Evolutionary conservation across 1,140 invertebrate genomes (phyloP), one percentile per base, ranked within the genome.

Genomic region (Agrilus planipennis): DNA sequence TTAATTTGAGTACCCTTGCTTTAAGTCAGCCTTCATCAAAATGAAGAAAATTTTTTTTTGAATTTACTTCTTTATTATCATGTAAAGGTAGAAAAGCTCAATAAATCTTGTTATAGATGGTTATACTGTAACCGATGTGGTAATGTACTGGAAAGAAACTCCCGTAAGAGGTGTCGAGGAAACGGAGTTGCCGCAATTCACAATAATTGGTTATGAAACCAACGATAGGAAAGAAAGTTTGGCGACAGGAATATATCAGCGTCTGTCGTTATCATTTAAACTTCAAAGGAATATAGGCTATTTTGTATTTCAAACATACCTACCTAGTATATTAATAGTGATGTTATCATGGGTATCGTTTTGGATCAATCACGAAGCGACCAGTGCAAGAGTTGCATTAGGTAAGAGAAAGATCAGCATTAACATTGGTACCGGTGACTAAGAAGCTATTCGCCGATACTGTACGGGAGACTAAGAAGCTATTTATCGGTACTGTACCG

Each of bases 261-360:
- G 92, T 32, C 71, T 97, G 35, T 95, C 90, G 12, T 69, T 97
- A 3, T 90, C 87, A 20, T 93, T 96, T 62, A 89, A 90, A 62
- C 71, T 95, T 4, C 82, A 88, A 51, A 71, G 91, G 4, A 81
- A 91, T 55, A 87, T 89, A 1, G 90, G 90, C 29, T 94, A 92
- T 60, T 95, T 93, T 64, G 70, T 95, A 3, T 89, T 95, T 45
- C 89, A 94, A 68, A 88, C 92, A 10, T 94, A 94, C 62, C 76
- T 94, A 17, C 92, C 93, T 0, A 95, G 91, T 57, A 88, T 90
- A 34, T 70, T 96, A 34, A 90, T 95, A 43, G 91, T 95, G 1
- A 84, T 93, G 1, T 67, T 96, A 1, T 94, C 89, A 0, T 97
- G 90, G 89, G 90, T 96, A 0, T 91, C 89, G 0, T 96, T 96